Percentiles rank a stretch among this genome's conserved stretches.
These are phyloP conservation scores for Eutrigla gurnardus DNA, from an alignment of 2,797 vertebrate species.

Conservation along the genomic window DNA sequence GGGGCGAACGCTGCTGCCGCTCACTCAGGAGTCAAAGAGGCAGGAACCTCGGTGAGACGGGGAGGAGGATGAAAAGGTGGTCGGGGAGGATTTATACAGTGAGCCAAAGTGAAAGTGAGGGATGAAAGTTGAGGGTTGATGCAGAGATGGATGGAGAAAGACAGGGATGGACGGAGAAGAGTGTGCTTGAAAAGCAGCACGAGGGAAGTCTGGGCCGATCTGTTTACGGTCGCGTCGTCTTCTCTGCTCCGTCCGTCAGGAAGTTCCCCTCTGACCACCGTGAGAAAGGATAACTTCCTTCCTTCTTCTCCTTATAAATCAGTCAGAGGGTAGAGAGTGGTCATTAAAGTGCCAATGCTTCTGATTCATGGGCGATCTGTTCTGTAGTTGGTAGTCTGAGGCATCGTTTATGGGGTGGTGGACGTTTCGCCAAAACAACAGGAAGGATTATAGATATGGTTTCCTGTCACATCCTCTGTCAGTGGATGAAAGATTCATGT, in stretches of 20 bases:
- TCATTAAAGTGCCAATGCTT: slow-evolving; percentile 50
- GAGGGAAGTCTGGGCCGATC: slow-evolving; percentile 36
- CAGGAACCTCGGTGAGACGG: neutral
- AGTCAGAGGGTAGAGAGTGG: slow-evolving; percentile 31
- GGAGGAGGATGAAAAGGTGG: slow-evolving; percentile 1
- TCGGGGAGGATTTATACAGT: neutral
- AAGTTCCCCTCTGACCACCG: slow-evolving; percentile 41
- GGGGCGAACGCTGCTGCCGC: slow-evolving; percentile 9
- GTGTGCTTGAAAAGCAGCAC: slow-evolving; percentile 12
- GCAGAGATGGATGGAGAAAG: slow-evolving; percentile 27
- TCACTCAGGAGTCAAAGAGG: slow-evolving; percentile 22
- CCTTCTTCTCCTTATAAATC: slow-evolving; percentile 63
- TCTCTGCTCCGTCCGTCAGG: slow-evolving; percentile 24
- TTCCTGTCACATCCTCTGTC: slow-evolving; percentile 46
- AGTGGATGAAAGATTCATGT: slow-evolving; percentile 20
- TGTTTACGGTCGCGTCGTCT: slow-evolving; percentile 57
- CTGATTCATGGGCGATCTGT: slow-evolving; percentile 56
- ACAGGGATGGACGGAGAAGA: neutral
- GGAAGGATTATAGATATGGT: slow-evolving; percentile 31
- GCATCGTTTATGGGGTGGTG: slow-evolving; percentile 55
- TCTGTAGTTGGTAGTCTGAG: slow-evolving; percentile 20
- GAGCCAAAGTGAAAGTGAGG: slow-evolving; percentile 46
- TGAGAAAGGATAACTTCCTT: slow-evolving; percentile 58
- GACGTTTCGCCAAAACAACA: slow-evolving; percentile 53
- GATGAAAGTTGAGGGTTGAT: slow-evolving; percentile 37